Evolutionary conservation across 2,113 vertebrate genomes (phyloP), one percentile per base, ranked within the genome.

Genomic region (Parus major): DNA sequence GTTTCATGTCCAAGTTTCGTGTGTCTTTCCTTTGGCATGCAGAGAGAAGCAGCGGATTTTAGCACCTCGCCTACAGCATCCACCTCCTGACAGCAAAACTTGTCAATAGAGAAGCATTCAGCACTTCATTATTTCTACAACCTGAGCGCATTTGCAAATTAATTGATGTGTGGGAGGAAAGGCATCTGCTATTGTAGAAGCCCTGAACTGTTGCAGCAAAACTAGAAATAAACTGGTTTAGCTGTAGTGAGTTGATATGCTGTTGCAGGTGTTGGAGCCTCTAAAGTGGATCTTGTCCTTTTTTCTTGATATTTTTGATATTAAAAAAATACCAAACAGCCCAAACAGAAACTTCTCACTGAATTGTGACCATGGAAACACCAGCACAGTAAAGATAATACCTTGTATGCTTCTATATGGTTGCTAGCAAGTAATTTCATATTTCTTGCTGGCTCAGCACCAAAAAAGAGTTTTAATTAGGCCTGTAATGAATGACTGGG

Each of bases 121-220:
- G 93, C 90, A 75, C 96, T 97, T 98, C 97, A 97, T 98, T 98
- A 98, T 97, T 97, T 97, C 97, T 97, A 90, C 97, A 97, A 98
- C 97, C 98, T 97, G 97, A 98, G 97, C 90, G 96, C 96, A 96
- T 98, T 97, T 98, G 97, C 97, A 98, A 84, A 98, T 98, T 98
- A 98, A 98, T 98, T 98, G 98, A 95, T 88, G 97, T 89, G 98
- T 98, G 95, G 98, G 98, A 97, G 96, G 98, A 91, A 94, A 96
- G 94, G 97, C 98, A 98, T 98, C 98, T 98, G 98, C 97, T 98
- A 91, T 97, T 97, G 95, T 97, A 97, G 96, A 96, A 97, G 84
- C 69, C 96, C 96, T 96, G 91, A 97, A 89, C 89, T 93, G 88
- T 82, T 64, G 78, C 97, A 93, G 95, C 81, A 96, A 79, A 95